phyloP scores from a whole-genome alignment of 2,113 vertebrate species.

The Ameiurus melas region DNA sequence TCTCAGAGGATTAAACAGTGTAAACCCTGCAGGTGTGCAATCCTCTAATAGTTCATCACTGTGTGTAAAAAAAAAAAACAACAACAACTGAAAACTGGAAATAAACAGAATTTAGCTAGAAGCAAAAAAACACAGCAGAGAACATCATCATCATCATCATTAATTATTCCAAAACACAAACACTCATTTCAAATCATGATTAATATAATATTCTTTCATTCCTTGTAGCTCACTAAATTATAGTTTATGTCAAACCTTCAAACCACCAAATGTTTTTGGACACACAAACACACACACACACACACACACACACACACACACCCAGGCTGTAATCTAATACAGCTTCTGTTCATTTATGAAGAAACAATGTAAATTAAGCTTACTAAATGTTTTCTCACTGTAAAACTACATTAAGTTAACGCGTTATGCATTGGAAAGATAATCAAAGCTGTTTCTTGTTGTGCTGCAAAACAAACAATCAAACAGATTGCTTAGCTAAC shows the following conservation, averaged over 20 bases:
- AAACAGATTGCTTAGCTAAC: neutral
- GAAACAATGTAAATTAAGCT: neutral
- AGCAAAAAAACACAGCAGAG: neutral
- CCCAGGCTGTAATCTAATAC: neutral
- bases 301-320: neutral
- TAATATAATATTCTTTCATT: neutral
- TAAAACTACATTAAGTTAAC: neutral
- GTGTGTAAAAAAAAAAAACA: neutral
- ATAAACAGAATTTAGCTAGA: neutral
- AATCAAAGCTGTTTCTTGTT: neutral
- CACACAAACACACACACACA: neutral
- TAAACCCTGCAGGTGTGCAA: neutral
- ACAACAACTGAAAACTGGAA: neutral
- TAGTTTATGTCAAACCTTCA: neutral
- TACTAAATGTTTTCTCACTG: neutral
- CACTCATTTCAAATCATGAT: neutral
- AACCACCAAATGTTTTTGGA: neutral
- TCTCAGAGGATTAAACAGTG: neutral
- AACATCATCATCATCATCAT: neutral
- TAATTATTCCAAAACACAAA: neutral
- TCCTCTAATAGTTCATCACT: slow-evolving; percentile 6
- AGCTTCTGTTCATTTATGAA: neutral
- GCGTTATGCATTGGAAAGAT: neutral
- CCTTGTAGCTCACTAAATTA: neutral
- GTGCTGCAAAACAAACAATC: neutral